Evolutionary conservation across 2,797 vertebrate genomes (phyloP).

Genomic region (Phaenicophaeus curvirostris): DNA sequence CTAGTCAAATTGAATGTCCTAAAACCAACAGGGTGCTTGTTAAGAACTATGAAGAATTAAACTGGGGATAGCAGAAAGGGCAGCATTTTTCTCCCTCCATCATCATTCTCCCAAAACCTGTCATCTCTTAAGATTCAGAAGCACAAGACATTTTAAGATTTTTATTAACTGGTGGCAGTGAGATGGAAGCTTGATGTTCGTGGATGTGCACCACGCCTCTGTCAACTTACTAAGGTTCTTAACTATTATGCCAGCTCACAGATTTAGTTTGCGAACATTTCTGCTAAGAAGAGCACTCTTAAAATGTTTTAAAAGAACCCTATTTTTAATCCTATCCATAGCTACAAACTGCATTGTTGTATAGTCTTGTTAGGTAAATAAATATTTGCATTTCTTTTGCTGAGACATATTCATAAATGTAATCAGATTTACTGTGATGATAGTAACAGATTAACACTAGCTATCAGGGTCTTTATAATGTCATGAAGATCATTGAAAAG

Average conservation of each 20-base stretch:
- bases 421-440: not conserved
- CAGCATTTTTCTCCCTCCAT: constrained; percentile 19
- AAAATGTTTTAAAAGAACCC: not conserved
- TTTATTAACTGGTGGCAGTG: constrained; percentile 56
- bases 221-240: constrained; percentile 54
- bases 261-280: constrained; percentile 6
- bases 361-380: not conserved
- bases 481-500: not conserved
- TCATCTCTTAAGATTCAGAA: constrained; percentile 13
- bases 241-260: constrained; percentile 29
- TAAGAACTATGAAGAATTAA: not conserved
- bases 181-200: constrained; percentile 31
- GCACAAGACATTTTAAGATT: constrained; percentile 5
- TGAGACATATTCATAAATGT: not conserved
- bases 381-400: not conserved
- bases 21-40: not conserved
- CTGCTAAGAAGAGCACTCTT: not conserved
- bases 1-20: not conserved
- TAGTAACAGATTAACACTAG: not conserved
- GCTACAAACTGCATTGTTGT: not conserved
- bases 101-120: constrained; percentile 27
- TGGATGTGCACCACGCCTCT: constrained; percentile 43
- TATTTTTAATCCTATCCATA: not conserved
- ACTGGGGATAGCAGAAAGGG: not conserved
- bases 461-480: not conserved